A percentile compares a stretch with the other conserved stretches of the same genome.
These are phyloP conservation scores for Tychaedon coryphoeus DNA, from an alignment of 2,113 vertebrate species.

Conservation along the genomic window DNA sequence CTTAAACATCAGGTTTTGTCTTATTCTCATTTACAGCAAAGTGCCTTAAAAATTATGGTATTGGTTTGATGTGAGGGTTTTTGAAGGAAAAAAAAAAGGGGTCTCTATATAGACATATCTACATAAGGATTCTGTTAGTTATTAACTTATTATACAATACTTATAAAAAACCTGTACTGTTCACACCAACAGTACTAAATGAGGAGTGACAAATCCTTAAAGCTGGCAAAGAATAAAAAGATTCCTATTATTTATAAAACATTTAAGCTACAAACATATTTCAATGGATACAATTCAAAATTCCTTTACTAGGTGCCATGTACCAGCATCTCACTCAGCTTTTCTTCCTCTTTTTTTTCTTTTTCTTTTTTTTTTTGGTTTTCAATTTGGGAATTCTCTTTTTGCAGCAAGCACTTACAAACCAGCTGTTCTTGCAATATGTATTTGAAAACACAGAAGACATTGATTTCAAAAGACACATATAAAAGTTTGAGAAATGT, in stretches of 20 bases:
- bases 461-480: background rate
- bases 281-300: background rate
- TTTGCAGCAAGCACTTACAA: background rate
- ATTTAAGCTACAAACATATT: background rate
- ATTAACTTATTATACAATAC: background rate
- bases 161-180: background rate
- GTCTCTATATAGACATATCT: background rate
- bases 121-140: background rate
- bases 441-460: background rate
- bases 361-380: background rate
- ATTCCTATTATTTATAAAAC: constrained; percentile 23
- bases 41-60: background rate
- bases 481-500: background rate
- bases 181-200: constrained; percentile 22
- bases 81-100: background rate
- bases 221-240: constrained; percentile 51
- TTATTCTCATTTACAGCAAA: background rate
- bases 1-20: background rate
- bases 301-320: background rate
- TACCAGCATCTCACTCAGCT: background rate
- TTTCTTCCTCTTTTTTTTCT: too few relatives aligned
- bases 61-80: background rate
- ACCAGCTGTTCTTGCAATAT: background rate
- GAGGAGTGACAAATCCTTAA: constrained; percentile 55
- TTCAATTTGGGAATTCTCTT: background rate